Base-by-base conservation (phyloP, 2,888 invertebrate species). In the Clitarchus hookeri region DNA sequence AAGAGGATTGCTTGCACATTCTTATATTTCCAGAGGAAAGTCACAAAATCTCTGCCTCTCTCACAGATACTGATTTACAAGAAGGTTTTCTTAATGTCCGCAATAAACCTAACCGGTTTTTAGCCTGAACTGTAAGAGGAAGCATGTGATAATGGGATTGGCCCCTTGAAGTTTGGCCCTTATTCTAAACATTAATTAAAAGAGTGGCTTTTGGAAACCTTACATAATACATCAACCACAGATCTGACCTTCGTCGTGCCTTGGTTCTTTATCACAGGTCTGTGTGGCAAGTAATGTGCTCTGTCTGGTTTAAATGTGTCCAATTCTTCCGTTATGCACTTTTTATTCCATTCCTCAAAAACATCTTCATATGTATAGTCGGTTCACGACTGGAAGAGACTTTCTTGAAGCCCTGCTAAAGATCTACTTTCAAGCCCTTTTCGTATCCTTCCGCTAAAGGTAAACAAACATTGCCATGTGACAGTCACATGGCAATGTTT, bases 161-260 rank as follows among this genome's bases (percentile, higher is more conserved):
- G 12, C 25, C 44, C 44, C 16, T 85, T 53, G 25, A 86, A 54
- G 84, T 86, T 88, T 1, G 85, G 85, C 1, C 89, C 89, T 77
- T 88, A 89, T 23, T 87, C 87, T n/a, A 89, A 78, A 84, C 88
- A 89, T 13, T 89, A 86, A 86, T 89, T 89, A n/a, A 89, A 85
- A n/a, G 87, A 88, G 23, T 85, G 86, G 23, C 26, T 6, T 13
- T 78, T 80, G 23, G 86, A 84, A n/a, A 77, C 86, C 23, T 85
- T 86, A 0, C 87, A 87, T 12, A 87, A 88, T 0, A 88, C 88
- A 84, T 89, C 88, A 86, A 88, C 89, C 0, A 88, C 88, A 44
- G 89, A 88, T 0, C 88, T 83, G 0, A 88, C 78, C 19, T 78
- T 23, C 8, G 48, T 48, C 12, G 48, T 48, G 4, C 19, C n/a